Evolutionary conservation across 2,888 invertebrate genomes (phyloP), one percentile per base, ranked within the genome.

Genomic region (Blastobasis lacticolella): DNA sequence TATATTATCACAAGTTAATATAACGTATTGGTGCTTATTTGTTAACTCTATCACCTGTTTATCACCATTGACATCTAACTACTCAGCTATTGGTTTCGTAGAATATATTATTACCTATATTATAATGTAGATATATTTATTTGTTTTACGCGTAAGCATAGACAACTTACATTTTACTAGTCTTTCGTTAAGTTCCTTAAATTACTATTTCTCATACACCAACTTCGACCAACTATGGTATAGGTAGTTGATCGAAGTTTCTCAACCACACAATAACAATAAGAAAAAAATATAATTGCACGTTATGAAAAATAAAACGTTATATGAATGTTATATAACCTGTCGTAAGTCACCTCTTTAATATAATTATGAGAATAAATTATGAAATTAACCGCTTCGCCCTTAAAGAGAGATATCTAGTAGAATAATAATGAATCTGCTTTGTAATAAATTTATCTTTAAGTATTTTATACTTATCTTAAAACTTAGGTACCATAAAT

Each of bases 321-420:
- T 23, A 2, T 23, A 23, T 23, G 23, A 23, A 3, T 3, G 23
- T 23, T 23, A 23, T 23, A 23, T 23, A 23, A 23, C 23, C 23
- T 3, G 23, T 23, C 23, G 23, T 23, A 23, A 23, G 23, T 23
- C 23, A 23, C 23, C 23, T 23, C 23, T 23, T 23, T 23, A 23
- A 23, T 23, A 23, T 23, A 2, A 23, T 23, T 2, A 23, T 23
- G 23, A 10, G 42, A n/a, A 10, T 5, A 23, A 48, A 45, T 46
- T 5, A 48, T 10, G 43, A 51, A 45, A 49, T 45, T 23, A 50
- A 54, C 53, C 48, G 55, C 56, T 59, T 55, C 53, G 56, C 57
- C 58, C 55, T 54, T 55, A 49, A 58, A 53, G 68, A 67, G 67
- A 67, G 64, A 66, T 63, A 53, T 38, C 40, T 49, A 54, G 8